Evolutionary conservation across 2,113 vertebrate genomes (phyloP).

Genomic region (Tretioscincus oriximinensis): DNA sequence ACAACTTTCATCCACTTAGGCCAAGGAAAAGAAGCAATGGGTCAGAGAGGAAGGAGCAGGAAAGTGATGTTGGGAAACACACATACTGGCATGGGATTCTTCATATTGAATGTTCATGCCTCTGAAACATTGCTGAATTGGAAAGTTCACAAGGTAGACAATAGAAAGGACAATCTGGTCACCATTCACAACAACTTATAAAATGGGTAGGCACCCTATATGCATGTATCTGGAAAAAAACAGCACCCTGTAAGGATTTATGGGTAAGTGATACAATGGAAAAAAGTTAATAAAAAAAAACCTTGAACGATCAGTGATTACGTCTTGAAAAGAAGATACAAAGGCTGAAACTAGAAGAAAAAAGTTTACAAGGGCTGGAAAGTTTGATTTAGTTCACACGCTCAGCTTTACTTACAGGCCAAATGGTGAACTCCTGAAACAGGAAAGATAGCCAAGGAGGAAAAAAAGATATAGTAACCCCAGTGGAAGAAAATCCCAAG

Average conservation of each 20-base stretch:
- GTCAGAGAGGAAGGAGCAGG: constrained; percentile 68
- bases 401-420: constrained; percentile 91
- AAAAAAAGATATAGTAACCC: constrained; percentile 82
- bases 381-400: constrained; percentile 67
- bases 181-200: constrained; percentile 64
- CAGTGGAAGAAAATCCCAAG: constrained; percentile 48
- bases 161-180: constrained; percentile 54
- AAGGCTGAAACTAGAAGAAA: constrained; percentile 67
- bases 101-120: constrained; percentile 68
- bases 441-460: constrained; percentile 84
- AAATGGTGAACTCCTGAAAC: constrained; percentile 92
- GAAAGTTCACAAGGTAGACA: constrained; percentile 49
- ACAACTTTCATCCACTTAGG: constrained; percentile 91
- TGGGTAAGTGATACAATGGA: constrained; percentile 68
- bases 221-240: constrained; percentile 59
- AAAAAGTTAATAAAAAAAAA: constrained; percentile 67
- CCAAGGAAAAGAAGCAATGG: constrained; percentile 77
- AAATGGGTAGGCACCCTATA: constrained; percentile 62
- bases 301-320: constrained; percentile 64
- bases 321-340: constrained; percentile 66
- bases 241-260: constrained; percentile 61
- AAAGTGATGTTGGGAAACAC: constrained; percentile 54
- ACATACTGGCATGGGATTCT: constrained; percentile 72
- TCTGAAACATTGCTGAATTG: constrained; percentile 60
- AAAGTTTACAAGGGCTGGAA: constrained; percentile 69